Evolutionary conservation across 2,113 vertebrate species (phyloP), one percentile per base, ranked within the genome.

Genomic region (Hippocampus zosterae): DNA sequence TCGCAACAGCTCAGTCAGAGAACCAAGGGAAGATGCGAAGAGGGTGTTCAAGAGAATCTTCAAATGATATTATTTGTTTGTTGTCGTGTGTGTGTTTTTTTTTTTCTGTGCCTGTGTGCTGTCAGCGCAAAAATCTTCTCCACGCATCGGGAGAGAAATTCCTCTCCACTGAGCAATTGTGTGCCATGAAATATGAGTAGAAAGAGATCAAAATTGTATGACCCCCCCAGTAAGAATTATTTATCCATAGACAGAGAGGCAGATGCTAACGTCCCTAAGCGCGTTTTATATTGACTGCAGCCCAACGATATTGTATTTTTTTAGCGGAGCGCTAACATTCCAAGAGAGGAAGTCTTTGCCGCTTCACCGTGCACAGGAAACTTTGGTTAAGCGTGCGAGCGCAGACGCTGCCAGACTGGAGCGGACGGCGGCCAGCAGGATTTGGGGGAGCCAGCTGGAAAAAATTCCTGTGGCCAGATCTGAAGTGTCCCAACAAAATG

Each of bases 391-490:
- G 27, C 29, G 57, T 63, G 61, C 40, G 10, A 18, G 18, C 33
- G 11, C 71, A 71, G 78, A 70, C 72, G 59, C 67, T 76, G 80
- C 68, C 81, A 84, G 85, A 79, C 75, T 77, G 77, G 69, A 79
- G 61, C 7, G 62, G 81, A 71, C 50, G 65, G 73, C 73, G 68
- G 73, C 73, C 65, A 55, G 72, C 73, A 66, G 68, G n/a, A 73
- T 80, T 81, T 75, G 10, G 79, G 55, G 79, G 89, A 87, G 76
- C 80, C 80, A 85, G 86, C 86, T 88, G 84, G 85, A 73, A 85
- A n/a, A 60, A 83, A 83, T 79, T 86, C 73, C 76, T 44, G 62
- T 25, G 62, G 62, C 62, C 11, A 15, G 11, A 42, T 44, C 6
- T 11, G 1, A 64, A 64, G 62, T 37, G 12, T 64, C n/a, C 41